These are phyloP conservation scores for Spilarctia lutea DNA, from an alignment of 2,888 invertebrate species.

Conservation along the genomic window DNA sequence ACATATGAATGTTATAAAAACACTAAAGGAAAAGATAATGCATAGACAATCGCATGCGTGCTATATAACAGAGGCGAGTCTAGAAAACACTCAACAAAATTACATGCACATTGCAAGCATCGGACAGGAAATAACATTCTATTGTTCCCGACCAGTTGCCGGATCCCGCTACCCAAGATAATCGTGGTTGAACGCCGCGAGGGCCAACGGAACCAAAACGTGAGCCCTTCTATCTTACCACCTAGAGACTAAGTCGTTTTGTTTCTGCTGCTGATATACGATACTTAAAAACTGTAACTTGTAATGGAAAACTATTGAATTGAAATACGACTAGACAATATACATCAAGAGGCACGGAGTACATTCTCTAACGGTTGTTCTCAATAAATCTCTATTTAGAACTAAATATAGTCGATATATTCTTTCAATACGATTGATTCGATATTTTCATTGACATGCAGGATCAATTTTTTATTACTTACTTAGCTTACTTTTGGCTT, in stretches of 20 bases:
- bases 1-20: too few species aligned
- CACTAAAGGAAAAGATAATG: neutral
- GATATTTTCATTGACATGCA: too few species aligned
- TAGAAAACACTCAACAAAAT: constrained; percentile 19
- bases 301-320: neutral
- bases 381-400: too few species aligned
- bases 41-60: neutral
- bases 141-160: constrained; percentile 26
- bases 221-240: constrained; percentile 22
- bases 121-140: constrained; percentile 24
- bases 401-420: too few species aligned
- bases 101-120: constrained; percentile 12
- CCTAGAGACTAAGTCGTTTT: constrained; percentile 17
- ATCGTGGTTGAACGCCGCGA: constrained; percentile 28
- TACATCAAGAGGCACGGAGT: too few species aligned
- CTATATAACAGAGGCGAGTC: neutral
- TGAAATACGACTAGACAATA: neutral
- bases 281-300: constrained; percentile 5
- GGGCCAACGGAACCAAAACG: constrained; percentile 27
- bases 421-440: too few species aligned
- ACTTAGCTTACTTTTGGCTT: too few species aligned
- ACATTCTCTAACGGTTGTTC: too few species aligned
- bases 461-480: too few species aligned
- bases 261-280: constrained; percentile 23
- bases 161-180: constrained; percentile 46